Percentiles rank a stretch among this genome's conserved stretches.
Conservation (phyloP, 2,888 invertebrate genomes). For the Belgica antarctica region DNA sequence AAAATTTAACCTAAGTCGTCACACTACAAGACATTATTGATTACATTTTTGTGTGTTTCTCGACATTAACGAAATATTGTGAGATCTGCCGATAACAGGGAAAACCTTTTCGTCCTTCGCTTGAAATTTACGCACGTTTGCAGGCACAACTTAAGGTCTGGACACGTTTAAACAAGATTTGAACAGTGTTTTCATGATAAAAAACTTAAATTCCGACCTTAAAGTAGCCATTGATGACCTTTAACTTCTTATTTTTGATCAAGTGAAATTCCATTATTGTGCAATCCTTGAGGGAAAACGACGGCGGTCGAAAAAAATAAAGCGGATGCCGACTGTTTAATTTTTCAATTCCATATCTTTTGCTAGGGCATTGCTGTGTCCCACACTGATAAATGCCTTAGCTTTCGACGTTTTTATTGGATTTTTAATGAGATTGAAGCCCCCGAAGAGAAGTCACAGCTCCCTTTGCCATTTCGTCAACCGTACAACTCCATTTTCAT, state of each 20-base stretch:
- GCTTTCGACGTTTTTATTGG: slow-evolving; percentile 31
- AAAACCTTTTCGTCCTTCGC: too few relatives aligned
- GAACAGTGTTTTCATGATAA: too few relatives aligned
- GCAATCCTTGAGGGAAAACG: too few relatives aligned
- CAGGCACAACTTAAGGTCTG: too few relatives aligned
- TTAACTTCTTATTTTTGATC: too few relatives aligned
- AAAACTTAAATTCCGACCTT: slow-evolving; percentile 9
- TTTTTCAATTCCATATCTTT: slow-evolving; percentile 41
- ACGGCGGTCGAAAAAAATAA: too few relatives aligned
- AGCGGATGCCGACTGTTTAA: slow-evolving; percentile 28
- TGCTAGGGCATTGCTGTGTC: not conserved
- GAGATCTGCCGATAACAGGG: slow-evolving; percentile 15
- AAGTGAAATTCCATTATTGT: too few relatives aligned
- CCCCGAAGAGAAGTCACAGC: not conserved
- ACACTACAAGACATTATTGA: slow-evolving; percentile 5
- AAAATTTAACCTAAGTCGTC: slow-evolving; percentile 4
- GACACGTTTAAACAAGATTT: too few relatives aligned
- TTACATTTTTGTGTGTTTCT: not conserved
- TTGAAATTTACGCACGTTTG: too few relatives aligned
- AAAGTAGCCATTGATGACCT: too few relatives aligned
- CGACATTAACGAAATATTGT: not conserved
- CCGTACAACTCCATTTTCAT: slow-evolving; percentile 14
- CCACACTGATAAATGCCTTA: not conserved
- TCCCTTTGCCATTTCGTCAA: not conserved
- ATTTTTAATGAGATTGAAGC: slow-evolving; percentile 40